Evolutionary conservation across 2,797 vertebrate genomes (phyloP), one percentile per base, ranked within the genome.

Genomic region (Glossophaga mutica): DNA sequence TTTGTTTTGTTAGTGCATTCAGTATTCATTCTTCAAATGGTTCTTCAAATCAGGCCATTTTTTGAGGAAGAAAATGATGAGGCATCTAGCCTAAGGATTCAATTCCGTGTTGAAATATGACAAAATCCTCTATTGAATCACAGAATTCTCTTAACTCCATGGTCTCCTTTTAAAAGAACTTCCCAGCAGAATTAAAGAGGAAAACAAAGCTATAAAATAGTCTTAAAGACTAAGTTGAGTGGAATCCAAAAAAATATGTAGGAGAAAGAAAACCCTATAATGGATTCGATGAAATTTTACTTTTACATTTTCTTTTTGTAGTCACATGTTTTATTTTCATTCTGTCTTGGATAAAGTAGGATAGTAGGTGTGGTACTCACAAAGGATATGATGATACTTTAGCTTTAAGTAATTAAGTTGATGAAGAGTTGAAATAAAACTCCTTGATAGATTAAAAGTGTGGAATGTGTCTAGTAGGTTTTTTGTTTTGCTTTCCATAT

Each of bases 251-350:
- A 79, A 91, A 50, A 57, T 42, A 59, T 24, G 15, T 62, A 71
- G 37, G 50, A 67, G 9, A 11, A 3, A 37, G n/a, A 52, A 59
- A 48, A 6, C 9, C 3, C 46, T 57, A 6, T 26, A 50, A 77
- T 67, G 82, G 32, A 81, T 84, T 65, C 57, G 32, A 34, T 79
- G 9, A 74, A 29, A 65, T 78, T 78, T 88, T 83, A 59, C 5
- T 32, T 90, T 79, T 81, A 37, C n/a, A 21, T 65, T 70, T 94
- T 88, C 11, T 70, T 81, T 90, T 39, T 44, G 10, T 71, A 59
- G 65, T 91, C 48, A 48, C 11, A 6, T 71, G 62, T 62, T 94
- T 92, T 48, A 42, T 82, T 90, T 95, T 95, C 37, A 87, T 48
- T n/a, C 22, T 46, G 14, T 34, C 24, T 73, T 82, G 10, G 44